phyloP scores from a whole-genome alignment of 2,888 invertebrate species.

The Deroplatys truncata region DNA sequence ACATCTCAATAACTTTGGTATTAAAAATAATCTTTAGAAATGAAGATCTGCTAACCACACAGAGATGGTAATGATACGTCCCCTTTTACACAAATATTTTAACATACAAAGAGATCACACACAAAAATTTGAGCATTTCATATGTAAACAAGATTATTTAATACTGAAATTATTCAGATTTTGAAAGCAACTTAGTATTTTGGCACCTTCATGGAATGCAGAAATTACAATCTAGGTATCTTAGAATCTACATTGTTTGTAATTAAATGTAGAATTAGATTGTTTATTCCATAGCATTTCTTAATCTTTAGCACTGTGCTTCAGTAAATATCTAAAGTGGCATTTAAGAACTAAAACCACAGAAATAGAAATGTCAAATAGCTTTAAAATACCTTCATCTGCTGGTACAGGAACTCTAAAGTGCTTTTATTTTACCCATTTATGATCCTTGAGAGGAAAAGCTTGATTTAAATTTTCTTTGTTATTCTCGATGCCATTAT shows the following conservation, averaged over 20 bases:
- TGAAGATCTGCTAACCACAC: not conserved
- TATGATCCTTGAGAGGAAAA: too few relatives aligned
- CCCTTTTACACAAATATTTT: not conserved
- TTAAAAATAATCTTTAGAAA: not conserved
- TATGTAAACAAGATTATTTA: not conserved
- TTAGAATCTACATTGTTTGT: not conserved
- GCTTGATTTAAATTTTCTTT: too few relatives aligned
- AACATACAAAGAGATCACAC: not conserved
- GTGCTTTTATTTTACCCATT: too few relatives aligned
- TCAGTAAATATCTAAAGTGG: not conserved
- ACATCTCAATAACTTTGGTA: not conserved
- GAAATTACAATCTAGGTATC: not conserved
- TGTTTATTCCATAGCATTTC: not conserved
- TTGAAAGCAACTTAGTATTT: not conserved
- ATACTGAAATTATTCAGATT: conserved; percentile 2
- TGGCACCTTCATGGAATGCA: conserved; percentile 14
- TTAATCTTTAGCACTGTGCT: not conserved
- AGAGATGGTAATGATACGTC: not conserved
- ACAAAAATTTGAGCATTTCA: not conserved
- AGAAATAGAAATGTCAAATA: not conserved
- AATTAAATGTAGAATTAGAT: not conserved
- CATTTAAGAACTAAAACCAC: not conserved
- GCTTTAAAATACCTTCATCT: not conserved
- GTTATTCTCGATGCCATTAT: too few relatives aligned
- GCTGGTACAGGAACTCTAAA: not conserved